Percentiles rank a stretch among this genome's conserved stretches.
These are phyloP conservation scores for Pristionchus japonicus DNA, from an alignment of 2,888 invertebrate genomes.

Conservation along the genomic window DNA sequence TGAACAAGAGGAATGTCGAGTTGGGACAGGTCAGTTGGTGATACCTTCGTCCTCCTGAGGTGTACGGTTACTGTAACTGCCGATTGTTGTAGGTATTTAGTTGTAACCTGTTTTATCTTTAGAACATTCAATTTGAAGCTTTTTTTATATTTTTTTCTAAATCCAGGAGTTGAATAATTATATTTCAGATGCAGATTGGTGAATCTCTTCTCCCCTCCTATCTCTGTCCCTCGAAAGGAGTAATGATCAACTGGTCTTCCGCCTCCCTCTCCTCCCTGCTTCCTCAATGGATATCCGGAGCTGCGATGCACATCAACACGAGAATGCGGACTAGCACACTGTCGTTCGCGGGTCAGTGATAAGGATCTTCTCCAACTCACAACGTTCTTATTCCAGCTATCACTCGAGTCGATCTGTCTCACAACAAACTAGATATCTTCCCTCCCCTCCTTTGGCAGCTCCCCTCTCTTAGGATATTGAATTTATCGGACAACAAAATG, in stretches of 20 bases:
- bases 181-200: constrained; percentile 57
- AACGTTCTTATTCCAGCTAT: constrained; percentile 86
- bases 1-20: constrained; percentile 89
- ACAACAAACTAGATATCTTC: constrained; percentile 86
- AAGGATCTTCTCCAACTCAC: not conserved
- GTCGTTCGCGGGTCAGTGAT: not conserved
- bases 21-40: constrained; percentile 78
- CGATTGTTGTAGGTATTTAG: no score
- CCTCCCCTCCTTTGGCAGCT: constrained; percentile 89
- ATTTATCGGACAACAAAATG: constrained; percentile 77
- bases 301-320: constrained; percentile 88
- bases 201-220: constrained; percentile 65
- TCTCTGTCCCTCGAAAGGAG: constrained; percentile 85
- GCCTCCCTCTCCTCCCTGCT: constrained; percentile 82
- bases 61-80: no score
- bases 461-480: constrained; percentile 86
- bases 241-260: constrained; percentile 89
- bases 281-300: constrained; percentile 85
- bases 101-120: no score
- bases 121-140: no score
- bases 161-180: no score
- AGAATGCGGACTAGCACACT: constrained; percentile 80
- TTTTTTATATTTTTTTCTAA: no score
- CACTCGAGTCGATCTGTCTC: constrained; percentile 92
- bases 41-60: not conserved